Conservation (phyloP, 2,888 invertebrate species). For the Vesta saturnalis region DNA sequence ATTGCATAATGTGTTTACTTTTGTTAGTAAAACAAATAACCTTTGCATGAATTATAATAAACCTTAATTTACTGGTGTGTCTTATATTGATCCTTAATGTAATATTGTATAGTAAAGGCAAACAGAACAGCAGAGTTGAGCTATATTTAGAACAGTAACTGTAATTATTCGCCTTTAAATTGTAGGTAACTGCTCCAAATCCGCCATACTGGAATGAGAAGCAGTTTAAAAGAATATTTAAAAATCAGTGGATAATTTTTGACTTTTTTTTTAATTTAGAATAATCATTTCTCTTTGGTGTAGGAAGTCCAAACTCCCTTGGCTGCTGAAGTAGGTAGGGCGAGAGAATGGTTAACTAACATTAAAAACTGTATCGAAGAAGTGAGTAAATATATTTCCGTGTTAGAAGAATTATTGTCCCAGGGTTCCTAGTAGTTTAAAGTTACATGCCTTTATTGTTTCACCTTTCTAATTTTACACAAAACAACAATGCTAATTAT, state of each 20-base stretch:
- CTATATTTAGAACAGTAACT: too few relatives aligned
- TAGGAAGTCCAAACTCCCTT: constrained; percentile 69
- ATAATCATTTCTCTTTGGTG: constrained; percentile 55
- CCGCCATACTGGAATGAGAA: neutral
- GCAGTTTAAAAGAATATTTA: constrained; percentile 11
- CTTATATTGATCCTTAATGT: too few relatives aligned
- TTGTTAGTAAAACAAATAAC: too few relatives aligned
- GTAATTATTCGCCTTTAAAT: too few relatives aligned
- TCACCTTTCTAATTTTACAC: neutral
- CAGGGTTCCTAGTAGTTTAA: neutral
- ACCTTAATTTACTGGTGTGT: too few relatives aligned
- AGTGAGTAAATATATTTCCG: constrained; percentile 65
- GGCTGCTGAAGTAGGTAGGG: constrained; percentile 87
- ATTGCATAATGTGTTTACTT: too few relatives aligned
- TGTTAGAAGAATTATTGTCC: constrained; percentile 6
- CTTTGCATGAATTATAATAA: too few relatives aligned
- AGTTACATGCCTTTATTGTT: neutral
- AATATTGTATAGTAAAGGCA: too few relatives aligned
- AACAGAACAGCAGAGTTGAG: too few relatives aligned
- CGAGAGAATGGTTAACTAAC: constrained; percentile 80
- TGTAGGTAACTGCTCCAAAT: too few relatives aligned
- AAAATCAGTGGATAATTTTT: neutral
- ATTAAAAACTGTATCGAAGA: constrained; percentile 73
- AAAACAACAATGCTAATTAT: neutral
- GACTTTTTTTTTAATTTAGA: constrained; percentile 12